Percentiles rank a stretch among this genome's conserved stretches.
These are phyloP conservation scores for Rhaphigaster nebulosa DNA, from an alignment of 2,888 invertebrate genomes.

Conservation along the genomic window DNA sequence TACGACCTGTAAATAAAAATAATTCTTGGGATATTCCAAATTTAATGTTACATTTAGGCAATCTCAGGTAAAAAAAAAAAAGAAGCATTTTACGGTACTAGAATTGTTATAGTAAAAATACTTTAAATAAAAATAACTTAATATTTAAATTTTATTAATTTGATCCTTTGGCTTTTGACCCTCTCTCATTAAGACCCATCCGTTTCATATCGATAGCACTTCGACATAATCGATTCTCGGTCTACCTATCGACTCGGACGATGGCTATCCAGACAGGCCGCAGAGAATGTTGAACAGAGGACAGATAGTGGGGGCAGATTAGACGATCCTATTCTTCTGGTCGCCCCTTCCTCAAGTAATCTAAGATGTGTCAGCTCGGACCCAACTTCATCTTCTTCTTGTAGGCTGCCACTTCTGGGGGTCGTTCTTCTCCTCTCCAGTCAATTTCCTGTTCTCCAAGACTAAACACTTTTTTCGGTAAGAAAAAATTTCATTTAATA, in stretches of 20 bases:
- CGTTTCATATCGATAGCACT: neutral
- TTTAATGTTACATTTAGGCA: no score
- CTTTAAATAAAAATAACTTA: no score
- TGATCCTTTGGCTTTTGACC: no score
- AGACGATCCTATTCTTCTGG: neutral
- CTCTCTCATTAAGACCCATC: no score
- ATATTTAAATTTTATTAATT: no score
- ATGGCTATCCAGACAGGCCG: neutral
- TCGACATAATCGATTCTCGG: neutral
- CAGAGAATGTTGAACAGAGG: neutral
- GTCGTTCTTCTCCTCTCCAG: neutral
- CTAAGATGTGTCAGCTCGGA: neutral
- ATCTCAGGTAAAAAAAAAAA: no score
- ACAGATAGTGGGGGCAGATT: neutral
- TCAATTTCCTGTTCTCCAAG: neutral
- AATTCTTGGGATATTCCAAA: no score
- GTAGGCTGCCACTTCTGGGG: neutral
- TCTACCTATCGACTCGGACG: neutral
- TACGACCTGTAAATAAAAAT: no score
- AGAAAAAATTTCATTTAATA: neutral
- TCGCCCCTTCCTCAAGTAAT: neutral
- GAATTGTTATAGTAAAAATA: no score
- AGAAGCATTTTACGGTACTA: no score
- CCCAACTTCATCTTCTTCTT: constrained; percentile 6
- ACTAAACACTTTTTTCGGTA: neutral